Evolutionary conservation across 2,797 vertebrate species (phyloP), one percentile per base, ranked within the genome.

Genomic region (Selene dorsalis): DNA sequence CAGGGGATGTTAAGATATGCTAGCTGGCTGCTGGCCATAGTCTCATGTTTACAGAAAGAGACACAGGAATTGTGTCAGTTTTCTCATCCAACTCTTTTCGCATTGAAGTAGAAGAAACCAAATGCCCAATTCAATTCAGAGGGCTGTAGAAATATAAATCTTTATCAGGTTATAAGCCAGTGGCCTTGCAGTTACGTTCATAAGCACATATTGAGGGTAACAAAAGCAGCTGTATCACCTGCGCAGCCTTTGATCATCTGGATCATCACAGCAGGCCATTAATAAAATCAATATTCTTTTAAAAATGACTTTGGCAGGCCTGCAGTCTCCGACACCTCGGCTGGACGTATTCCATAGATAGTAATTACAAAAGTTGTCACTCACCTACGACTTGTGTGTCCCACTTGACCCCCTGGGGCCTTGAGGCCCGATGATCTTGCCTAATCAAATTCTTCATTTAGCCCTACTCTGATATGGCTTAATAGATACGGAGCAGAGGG

Each of bases 251-350:
- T 43, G 26, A 58, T 47, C 45, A 22, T 35, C 67, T 55, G 17
- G 2, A 43, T 64, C 45, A 35, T 53, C 35, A 66, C 17, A 45
- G 53, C n/a, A 28, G 53, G 57, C 47, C 9, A 57, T 77, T 75
- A 52, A 69, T 2, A 26, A 20, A 82, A 88, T 88, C 84, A 83
- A 90, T 87, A 79, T 71, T 76, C 30, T 61, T 41, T 75, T 41
- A 55, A 70, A 70, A 67, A 76, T 62, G 1, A 76, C 57, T 58
- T 14, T 16, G 32, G 32, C 22, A 16, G 9, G 22, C 47, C 62
- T 59, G 30, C 59, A 24, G 32, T 41, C 39, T 68, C 35, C 57
- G 73, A 66, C 65, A 64, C 65, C 43, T 58, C 65, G 2, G 18
- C 10, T 58, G 64, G 60, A 78, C 74, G 47, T 35, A 47, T 80